Evolutionary conservation across 23 tunicate genomes (phyloP).

Genomic region (Styela plicata): DNA sequence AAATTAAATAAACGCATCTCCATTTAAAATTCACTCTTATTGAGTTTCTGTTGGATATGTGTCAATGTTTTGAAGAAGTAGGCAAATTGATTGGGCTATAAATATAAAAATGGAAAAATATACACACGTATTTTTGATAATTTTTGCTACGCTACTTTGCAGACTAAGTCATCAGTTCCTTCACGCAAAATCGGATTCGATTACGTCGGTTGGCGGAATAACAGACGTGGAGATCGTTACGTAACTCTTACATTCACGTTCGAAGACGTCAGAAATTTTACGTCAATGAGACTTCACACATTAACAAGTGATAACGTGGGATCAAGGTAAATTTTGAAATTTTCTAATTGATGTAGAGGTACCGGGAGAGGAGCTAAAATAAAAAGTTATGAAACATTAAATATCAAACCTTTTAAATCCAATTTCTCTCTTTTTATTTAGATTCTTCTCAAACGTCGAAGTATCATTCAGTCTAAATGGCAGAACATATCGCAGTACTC

Average conservation of each 20-base stretch:
- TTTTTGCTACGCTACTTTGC: neutral
- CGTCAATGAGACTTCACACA: conserved; percentile 58
- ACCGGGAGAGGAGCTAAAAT: too few relatives aligned
- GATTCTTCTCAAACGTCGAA: conserved; percentile 45
- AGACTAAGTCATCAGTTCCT: conserved; percentile 39
- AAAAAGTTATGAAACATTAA: too few relatives aligned
- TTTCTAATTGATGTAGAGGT: too few relatives aligned
- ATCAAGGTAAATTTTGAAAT: conserved; percentile 71
- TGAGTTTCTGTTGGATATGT: too few relatives aligned
- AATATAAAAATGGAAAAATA: too few relatives aligned
- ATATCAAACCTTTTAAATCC: neutral
- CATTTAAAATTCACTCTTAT: too few relatives aligned
- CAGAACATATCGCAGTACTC: conserved; percentile 22
- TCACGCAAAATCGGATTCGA: conserved; percentile 53
- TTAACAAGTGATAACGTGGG: conserved; percentile 32
- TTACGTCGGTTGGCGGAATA: conserved; percentile 70
- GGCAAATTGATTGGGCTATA: too few relatives aligned
- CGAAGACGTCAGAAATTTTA: conserved; percentile 49
- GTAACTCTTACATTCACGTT: conserved; percentile 60
- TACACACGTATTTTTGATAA: too few relatives aligned
- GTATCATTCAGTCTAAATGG: conserved; percentile 53
- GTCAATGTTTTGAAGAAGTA: too few relatives aligned
- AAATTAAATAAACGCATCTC: too few relatives aligned
- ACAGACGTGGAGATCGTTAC: conserved; percentile 7
- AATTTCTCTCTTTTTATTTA: conserved; percentile 4